Percentiles rank a stretch among this genome's conserved stretches.
phyloP scores from a whole-genome alignment of 2,797 vertebrate genomes.

The Threskiornis aethiopicus region DNA sequence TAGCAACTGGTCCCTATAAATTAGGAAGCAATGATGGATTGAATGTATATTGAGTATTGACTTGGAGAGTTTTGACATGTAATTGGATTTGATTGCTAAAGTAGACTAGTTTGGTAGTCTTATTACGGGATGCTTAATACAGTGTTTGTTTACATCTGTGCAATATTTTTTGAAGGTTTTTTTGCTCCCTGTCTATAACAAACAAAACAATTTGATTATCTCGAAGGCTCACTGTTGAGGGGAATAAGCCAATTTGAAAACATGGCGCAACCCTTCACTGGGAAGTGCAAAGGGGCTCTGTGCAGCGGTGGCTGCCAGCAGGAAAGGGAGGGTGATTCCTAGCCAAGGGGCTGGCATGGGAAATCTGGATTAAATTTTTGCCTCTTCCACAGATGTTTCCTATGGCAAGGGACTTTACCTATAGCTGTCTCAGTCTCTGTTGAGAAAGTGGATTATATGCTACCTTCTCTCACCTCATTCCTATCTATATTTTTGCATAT shows the following conservation, averaged over 20 bases:
- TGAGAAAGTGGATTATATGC: background rate
- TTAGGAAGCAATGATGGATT: background rate
- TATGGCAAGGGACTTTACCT: background rate
- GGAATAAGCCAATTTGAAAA: background rate
- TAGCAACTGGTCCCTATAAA: background rate
- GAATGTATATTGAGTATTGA: background rate
- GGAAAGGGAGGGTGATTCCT: background rate
- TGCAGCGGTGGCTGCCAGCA: background rate
- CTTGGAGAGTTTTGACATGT: background rate
- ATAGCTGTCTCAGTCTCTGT: background rate
- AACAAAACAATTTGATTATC: background rate
- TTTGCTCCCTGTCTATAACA: background rate
- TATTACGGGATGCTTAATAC: background rate
- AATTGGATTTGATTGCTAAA: background rate
- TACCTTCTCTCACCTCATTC: background rate
- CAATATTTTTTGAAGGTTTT: background rate
- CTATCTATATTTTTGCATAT: background rate
- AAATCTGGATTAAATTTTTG: background rate
- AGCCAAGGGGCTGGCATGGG: background rate
- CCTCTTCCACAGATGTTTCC: background rate
- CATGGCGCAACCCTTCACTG: background rate
- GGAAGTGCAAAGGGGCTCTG: background rate
- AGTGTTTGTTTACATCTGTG: background rate
- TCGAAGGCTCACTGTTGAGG: background rate
- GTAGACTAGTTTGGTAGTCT: background rate